These are phyloP conservation scores for Leuctra nigra DNA, from an alignment of 2,888 invertebrate species.

Conservation along the genomic window DNA sequence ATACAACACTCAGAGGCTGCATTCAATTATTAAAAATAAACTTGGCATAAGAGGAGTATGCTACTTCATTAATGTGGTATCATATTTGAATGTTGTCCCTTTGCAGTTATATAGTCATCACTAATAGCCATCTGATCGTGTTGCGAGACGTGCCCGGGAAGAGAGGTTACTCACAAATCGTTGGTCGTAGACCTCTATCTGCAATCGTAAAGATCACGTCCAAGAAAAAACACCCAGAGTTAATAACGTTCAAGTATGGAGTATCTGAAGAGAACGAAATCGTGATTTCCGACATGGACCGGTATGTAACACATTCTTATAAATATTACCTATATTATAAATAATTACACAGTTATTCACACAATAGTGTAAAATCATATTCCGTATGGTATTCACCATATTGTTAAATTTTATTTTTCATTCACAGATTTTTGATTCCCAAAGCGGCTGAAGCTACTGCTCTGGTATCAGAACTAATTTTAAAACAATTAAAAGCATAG, in stretches of 20 bases:
- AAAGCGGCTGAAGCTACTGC: conserved; percentile 86
- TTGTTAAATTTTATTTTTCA: conserved; percentile 31
- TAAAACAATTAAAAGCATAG: conserved; percentile 49
- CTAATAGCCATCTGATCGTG: conserved; percentile 78
- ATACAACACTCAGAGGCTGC: too few relatives aligned
- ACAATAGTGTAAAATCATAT: too few relatives aligned
- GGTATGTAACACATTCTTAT: too few relatives aligned
- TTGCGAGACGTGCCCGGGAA: conserved; percentile 70
- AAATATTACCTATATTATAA: too few relatives aligned
- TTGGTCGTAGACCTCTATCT: conserved; percentile 79
- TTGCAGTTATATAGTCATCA: conserved; percentile 75
- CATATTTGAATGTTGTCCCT: conserved; percentile 11
- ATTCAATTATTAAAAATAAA: too few relatives aligned
- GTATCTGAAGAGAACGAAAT: conserved; percentile 72
- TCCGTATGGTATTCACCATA: too few relatives aligned
- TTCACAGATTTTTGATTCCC: conserved; percentile 72
- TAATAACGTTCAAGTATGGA: conserved; percentile 97
- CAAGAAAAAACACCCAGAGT: conserved; percentile 88
- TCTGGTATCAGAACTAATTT: conserved; percentile 82
- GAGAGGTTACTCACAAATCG: conserved; percentile 74
- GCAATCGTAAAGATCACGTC: conserved; percentile 96
- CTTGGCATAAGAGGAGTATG: too few relatives aligned
- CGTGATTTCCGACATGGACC: conserved; percentile 82
- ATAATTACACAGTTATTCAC: too few relatives aligned
- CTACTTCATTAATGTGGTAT: too few relatives aligned